Conservation (phyloP, 2,888 invertebrate species). For the Gastracanthus pulcherrimus region DNA sequence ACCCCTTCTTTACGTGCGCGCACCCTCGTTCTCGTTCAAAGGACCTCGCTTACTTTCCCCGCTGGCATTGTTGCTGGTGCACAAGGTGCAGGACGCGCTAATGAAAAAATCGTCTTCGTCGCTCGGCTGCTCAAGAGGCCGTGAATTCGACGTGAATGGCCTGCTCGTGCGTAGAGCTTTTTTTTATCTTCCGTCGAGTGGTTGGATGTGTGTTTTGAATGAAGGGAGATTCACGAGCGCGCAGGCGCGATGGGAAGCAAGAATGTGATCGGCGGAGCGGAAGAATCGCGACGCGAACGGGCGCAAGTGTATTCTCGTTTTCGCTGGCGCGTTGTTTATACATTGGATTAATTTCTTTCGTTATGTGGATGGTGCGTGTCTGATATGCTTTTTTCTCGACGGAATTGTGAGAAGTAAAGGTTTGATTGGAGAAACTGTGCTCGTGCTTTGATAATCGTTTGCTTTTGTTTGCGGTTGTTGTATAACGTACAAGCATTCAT, state of each 20-base stretch:
- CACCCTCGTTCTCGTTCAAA: not conserved
- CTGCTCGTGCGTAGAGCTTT: not conserved
- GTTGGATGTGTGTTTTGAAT: too few relatives aligned
- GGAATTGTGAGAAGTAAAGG: too few relatives aligned
- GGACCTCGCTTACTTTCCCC: not conserved
- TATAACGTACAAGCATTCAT: too few relatives aligned
- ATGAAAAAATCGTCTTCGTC: conserved; percentile 1
- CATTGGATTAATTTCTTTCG: not conserved
- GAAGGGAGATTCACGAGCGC: not conserved
- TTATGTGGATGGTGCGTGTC: too few relatives aligned
- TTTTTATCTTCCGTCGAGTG: not conserved
- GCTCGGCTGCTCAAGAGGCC: conserved; percentile 36
- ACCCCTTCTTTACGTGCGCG: not conserved
- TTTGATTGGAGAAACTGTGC: too few relatives aligned
- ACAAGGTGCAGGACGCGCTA: not conserved
- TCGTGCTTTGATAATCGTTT: too few relatives aligned
- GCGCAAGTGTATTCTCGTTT: conserved; percentile 5
- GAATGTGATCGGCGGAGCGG: conserved; percentile 16
- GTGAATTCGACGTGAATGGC: conserved; percentile 20
- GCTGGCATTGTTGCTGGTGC: not conserved
- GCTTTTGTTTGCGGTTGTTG: too few relatives aligned
- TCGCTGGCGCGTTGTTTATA: not conserved
- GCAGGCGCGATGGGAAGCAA: not conserved
- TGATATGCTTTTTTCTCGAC: too few relatives aligned
- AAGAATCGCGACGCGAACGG: conserved; percentile 21